Conservation (phyloP, 2,888 invertebrate genomes). For the Arge pagana region DNA sequence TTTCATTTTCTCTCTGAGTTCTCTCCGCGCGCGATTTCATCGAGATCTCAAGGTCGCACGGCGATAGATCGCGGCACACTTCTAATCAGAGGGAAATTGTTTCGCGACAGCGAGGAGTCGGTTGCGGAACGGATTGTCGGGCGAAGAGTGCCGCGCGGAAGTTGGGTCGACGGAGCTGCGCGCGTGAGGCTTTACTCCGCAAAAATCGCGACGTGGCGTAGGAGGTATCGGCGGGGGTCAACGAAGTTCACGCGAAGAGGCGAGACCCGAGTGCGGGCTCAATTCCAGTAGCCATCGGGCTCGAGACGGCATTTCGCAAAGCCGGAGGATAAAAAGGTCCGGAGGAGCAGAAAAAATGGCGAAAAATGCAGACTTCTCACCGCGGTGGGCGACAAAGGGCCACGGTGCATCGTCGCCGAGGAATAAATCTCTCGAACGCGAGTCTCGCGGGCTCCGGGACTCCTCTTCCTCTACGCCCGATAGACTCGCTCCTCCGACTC, state of each 20-base stretch:
- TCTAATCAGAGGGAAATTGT: too few species aligned
- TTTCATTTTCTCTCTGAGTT: too few species aligned
- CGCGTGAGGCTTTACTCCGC: background rate
- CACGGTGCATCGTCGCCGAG: slow-evolving; percentile 39
- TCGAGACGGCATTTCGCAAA: background rate
- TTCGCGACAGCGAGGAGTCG: too few species aligned
- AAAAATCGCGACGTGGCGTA: background rate
- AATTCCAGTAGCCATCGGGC: slow-evolving; percentile 39
- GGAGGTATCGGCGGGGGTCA: background rate
- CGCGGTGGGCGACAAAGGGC: slow-evolving; percentile 52
- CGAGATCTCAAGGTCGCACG: too few species aligned
- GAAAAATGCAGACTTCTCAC: slow-evolving; percentile 57
- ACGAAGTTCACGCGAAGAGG: slow-evolving; percentile 4
- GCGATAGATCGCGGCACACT: too few species aligned
- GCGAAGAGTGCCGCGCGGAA: too few species aligned
- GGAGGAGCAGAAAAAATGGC: slow-evolving; percentile 43
- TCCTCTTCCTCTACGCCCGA: background rate
- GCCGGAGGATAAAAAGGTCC: slow-evolving; percentile 19
- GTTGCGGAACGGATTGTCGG: too few species aligned
- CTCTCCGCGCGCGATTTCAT: too few species aligned
- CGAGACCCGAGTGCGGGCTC: slow-evolving; percentile 24
- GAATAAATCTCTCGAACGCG: slow-evolving; percentile 14
- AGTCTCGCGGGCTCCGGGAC: slow-evolving; percentile 8
- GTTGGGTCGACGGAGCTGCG: too few species aligned
- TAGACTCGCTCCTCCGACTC: too few species aligned